Conservation (phyloP, 2,888 invertebrate genomes). For the Drosophila yooni region DNA sequence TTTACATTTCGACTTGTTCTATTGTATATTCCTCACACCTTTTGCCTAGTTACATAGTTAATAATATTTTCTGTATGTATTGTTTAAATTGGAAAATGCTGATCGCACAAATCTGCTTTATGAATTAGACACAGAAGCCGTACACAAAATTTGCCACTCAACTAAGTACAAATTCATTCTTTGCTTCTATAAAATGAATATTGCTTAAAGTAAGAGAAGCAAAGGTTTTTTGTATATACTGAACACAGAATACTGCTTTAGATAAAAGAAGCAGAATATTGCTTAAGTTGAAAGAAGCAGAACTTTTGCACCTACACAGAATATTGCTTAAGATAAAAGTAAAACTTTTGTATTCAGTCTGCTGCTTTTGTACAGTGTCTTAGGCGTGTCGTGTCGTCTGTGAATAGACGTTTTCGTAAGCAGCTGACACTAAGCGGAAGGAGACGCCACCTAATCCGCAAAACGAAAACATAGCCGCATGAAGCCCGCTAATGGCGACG, state of each 20-base stretch:
- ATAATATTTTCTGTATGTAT: background rate
- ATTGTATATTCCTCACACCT: background rate
- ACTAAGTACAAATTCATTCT: background rate
- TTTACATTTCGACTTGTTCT: background rate
- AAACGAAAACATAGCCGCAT: conserved; percentile 44
- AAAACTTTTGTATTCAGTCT: background rate
- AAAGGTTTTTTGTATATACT: no score
- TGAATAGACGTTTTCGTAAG: conserved; percentile 18
- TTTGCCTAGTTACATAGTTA: background rate
- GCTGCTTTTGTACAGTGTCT: background rate
- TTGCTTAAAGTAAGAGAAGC: background rate
- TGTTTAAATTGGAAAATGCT: background rate
- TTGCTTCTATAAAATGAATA: no score
- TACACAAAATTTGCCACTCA: background rate
- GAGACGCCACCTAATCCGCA: conserved; percentile 43
- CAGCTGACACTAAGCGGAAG: conserved; percentile 33
- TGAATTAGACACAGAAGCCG: background rate
- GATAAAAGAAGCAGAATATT: background rate
- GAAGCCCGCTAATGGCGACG: conserved; percentile 68
- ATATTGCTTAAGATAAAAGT: background rate
- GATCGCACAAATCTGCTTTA: background rate
- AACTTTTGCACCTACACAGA: background rate
- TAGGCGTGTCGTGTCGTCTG: conserved; percentile 6
- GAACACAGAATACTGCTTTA: background rate
- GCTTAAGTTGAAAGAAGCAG: background rate